Conservation (phyloP, 2,797 vertebrate genomes). For the Liasis olivaceus region DNA sequence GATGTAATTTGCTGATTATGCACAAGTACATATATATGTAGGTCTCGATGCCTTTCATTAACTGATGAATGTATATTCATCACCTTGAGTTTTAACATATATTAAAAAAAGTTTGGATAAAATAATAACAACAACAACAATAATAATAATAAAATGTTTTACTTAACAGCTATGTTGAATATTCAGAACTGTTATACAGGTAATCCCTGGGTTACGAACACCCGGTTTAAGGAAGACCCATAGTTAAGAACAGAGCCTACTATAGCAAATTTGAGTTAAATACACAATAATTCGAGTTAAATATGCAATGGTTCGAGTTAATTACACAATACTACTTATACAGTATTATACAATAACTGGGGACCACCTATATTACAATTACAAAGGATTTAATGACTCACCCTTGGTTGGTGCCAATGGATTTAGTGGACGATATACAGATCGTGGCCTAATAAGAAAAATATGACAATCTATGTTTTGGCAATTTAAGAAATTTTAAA, state of each 20-base stretch:
- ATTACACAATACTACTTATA: no score
- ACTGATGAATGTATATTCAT: neutral
- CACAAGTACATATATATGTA: neutral
- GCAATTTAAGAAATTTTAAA: neutral
- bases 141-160: neutral
- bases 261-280: no score
- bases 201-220: no score
- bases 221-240: no score
- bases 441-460: conserved; percentile 82
- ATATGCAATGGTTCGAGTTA: no score
- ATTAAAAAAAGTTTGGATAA: neutral
- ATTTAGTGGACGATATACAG: conserved; percentile 96
- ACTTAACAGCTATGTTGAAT: neutral
- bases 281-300: no score
- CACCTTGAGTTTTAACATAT: neutral
- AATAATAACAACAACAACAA: neutral
- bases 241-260: no score
- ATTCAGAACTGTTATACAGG: conserved; percentile 24
- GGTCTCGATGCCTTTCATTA: neutral
- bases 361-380: neutral
- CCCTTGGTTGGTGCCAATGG: conserved; percentile 88
- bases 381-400: conserved; percentile 64
- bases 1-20: neutral
- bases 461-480: conserved; percentile 33
- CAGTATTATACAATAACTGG: no score